Evolutionary conservation across 2,113 vertebrate species (phyloP).

Genomic region (Hippocampus abdominalis): DNA sequence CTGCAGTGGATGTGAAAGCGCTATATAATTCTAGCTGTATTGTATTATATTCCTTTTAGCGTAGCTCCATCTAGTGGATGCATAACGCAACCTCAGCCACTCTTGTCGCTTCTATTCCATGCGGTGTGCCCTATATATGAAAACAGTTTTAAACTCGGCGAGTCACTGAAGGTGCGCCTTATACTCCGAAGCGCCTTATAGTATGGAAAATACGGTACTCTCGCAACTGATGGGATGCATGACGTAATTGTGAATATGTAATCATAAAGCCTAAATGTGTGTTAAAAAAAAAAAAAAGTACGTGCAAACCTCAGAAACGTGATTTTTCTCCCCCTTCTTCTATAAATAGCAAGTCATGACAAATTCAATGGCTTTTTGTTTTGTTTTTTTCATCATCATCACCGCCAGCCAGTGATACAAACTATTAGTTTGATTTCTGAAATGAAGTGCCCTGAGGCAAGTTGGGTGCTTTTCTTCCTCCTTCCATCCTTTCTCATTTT

Average conservation of each 20-base stretch:
- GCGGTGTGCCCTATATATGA: too few relatives aligned
- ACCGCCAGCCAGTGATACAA: constrained; percentile 18
- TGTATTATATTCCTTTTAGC: too few relatives aligned
- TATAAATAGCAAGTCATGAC: constrained; percentile 31
- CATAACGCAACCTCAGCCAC: too few relatives aligned
- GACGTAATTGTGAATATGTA: not conserved
- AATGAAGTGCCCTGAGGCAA: constrained; percentile 39
- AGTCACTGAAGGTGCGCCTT: too few relatives aligned
- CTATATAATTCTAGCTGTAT: too few relatives aligned
- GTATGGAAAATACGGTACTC: not conserved
- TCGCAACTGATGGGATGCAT: not conserved
- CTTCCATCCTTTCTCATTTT: constrained; percentile 9
- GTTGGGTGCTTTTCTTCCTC: not conserved
- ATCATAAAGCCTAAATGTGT: not conserved
- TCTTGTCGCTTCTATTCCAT: too few relatives aligned
- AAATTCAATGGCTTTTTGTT: constrained; percentile 21
- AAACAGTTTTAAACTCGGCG: too few relatives aligned
- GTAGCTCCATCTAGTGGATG: too few relatives aligned
- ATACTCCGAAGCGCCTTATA: too few relatives aligned
- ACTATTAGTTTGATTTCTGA: constrained; percentile 44
- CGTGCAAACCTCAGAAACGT: constrained; percentile 2
- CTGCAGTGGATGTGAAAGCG: too few relatives aligned
- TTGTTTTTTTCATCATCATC: constrained; percentile 32
- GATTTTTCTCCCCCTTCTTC: constrained; percentile 17
- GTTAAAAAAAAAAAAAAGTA: constrained; percentile 3